A percentile compares a stretch with the other conserved stretches of the same genome.
Conservation (phyloP, 2,888 invertebrate genomes). For the Nesidiocoris tenuis region DNA sequence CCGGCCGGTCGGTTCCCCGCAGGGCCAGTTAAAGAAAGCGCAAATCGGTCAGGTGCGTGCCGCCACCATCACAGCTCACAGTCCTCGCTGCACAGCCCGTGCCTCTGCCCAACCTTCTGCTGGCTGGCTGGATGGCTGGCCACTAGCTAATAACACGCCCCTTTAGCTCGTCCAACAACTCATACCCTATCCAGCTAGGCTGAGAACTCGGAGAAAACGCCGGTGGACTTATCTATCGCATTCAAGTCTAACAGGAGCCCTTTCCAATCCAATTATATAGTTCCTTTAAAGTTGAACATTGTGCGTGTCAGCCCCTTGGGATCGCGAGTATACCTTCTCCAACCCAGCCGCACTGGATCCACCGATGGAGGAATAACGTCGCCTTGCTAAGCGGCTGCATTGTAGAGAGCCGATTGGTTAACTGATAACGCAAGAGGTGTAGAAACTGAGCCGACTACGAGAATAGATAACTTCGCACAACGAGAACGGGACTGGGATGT, state of each 20-base stretch:
- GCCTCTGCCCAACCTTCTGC: not conserved
- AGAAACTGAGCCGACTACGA: too few species aligned
- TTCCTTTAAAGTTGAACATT: not conserved
- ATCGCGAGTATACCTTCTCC: not conserved
- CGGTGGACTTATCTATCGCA: not conserved
- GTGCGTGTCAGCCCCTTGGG: not conserved
- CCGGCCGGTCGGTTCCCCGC: not conserved
- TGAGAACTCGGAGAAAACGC: not conserved
- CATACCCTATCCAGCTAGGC: not conserved
- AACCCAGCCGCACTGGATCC: not conserved
- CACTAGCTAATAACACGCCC: not conserved
- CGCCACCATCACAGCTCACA: conserved; percentile 2
- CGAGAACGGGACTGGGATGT: too few species aligned
- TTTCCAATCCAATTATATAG: not conserved
- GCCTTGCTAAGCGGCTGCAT: not conserved
- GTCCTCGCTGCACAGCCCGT: not conserved
- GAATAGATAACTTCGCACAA: too few species aligned
- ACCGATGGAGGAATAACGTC: not conserved
- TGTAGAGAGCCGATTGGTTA: not conserved
- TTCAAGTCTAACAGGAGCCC: not conserved
- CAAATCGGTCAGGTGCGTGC: conserved; percentile 5
- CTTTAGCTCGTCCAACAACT: not conserved
- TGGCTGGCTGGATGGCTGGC: not conserved
- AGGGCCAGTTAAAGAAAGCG: conserved; percentile 12
- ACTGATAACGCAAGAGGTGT: not conserved